Evolutionary conservation across 2,797 vertebrate species (phyloP), one percentile per base, ranked within the genome.

Genomic region (Ambastaia sidthimunki): DNA sequence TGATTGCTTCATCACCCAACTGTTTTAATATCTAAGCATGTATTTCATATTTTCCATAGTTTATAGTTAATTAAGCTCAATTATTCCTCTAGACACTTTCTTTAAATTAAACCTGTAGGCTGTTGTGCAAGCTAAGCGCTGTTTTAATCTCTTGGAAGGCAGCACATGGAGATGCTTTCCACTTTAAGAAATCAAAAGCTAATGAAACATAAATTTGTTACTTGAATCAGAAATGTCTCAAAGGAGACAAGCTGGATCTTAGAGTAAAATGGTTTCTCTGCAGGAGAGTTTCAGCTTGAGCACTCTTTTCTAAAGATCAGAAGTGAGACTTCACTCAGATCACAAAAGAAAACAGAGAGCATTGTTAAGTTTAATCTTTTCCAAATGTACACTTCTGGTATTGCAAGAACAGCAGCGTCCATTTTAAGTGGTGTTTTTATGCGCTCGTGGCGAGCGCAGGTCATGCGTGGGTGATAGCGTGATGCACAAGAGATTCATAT

Each of bases 381-480:
- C 16, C 31, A 23, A 63, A 73, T 74, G 65, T 47, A 57, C 48
- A 73, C 54, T 54, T 80, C n/a, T 71, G 55, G 67, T 70, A 25
- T 62, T 23, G 47, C 57, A 67, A 60, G 70, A 48, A 50, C 68
- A 78, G 44, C 81, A 74, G 71, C 2, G 10, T 74, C 55, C 47
- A 70, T 62, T 76, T 74, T 69, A 73, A 82, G 73, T 37, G 68
- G 13, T 21, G 13, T 65, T 70, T 44, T 5, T 23, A 37, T 74
- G 66, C 18, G 34, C 21, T 19, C 52, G 16, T 73, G 60, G 70
- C 13, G n/a, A 48, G 18, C n/a, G 18, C 34, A 66, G 74, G 78
- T 83, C 80, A 54, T 67, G 81, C 47, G 78, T 85, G 74, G 81
- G 78, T 70, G 77, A 63, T 63, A 7, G 54, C 21, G 21, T 37